phyloP scores from a whole-genome alignment of 2,113 vertebrate genomes.

The Oreochromis niloticus region DNA sequence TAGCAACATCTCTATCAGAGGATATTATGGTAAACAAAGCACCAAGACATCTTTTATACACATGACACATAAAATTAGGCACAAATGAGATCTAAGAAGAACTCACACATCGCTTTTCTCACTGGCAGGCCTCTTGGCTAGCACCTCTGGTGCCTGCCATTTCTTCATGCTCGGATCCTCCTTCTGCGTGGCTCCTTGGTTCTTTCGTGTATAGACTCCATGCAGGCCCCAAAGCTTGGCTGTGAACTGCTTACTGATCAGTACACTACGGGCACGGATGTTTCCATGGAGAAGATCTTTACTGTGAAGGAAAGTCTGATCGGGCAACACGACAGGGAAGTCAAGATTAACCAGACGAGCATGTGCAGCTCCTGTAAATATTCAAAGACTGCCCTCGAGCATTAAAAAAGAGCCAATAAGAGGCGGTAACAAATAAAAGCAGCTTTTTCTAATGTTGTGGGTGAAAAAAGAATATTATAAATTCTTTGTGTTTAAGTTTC shows the following conservation, averaged over 20 bases:
- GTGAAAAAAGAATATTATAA: neutral
- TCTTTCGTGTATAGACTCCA: constrained; percentile 73
- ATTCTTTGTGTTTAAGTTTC: neutral
- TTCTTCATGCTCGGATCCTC: constrained; percentile 78
- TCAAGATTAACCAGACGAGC: neutral
- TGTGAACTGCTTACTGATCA: constrained; percentile 78
- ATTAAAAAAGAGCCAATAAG: neutral
- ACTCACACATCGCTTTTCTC: constrained; percentile 84
- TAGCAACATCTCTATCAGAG: neutral
- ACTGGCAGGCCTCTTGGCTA: constrained; percentile 69
- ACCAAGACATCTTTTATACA: neutral
- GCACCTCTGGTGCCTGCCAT: constrained; percentile 88
- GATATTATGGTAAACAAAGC: neutral
- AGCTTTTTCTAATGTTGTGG: neutral
- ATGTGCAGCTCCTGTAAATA: neutral
- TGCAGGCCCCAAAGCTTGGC: constrained; percentile 86
- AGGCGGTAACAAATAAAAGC: neutral
- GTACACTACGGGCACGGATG: constrained; percentile 82
- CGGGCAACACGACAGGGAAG: neutral
- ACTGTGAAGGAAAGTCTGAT: constrained; percentile 83
- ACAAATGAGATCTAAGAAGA: neutral
- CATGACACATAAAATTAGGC: neutral
- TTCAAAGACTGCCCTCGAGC: neutral
- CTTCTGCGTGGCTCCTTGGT: constrained; percentile 46
- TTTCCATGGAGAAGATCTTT: constrained; percentile 86